A percentile compares a stretch with the other conserved stretches of the same genome.
Evolutionary conservation across 92 coral and sea anemone species (phyloP).

Genomic region (Heteractis magnifica): DNA sequence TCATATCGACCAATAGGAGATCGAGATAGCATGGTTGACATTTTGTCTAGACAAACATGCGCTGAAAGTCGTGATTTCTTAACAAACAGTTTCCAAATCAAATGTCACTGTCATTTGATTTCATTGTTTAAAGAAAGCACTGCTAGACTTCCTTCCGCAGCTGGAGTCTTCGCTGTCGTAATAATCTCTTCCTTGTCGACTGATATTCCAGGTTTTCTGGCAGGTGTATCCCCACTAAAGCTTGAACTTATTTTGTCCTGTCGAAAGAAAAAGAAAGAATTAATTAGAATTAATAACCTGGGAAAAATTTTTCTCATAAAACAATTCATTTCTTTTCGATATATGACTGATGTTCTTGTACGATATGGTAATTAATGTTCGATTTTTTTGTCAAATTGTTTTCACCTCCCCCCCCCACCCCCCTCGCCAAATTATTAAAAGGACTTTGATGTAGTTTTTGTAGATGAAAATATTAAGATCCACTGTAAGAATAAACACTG

Average conservation of each 20-base stretch:
- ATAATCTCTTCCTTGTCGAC: neutral
- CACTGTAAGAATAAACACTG: too few relatives aligned
- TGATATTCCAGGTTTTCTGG: neutral
- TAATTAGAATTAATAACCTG: neutral
- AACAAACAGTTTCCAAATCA: neutral
- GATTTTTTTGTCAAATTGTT: too few relatives aligned
- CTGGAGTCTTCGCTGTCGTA: neutral
- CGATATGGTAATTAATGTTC: too few relatives aligned
- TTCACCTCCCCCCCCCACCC: too few relatives aligned
- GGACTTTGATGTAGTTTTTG: too few relatives aligned
- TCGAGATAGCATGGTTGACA: neutral
- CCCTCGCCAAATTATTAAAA: too few relatives aligned
- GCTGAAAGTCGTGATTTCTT: neutral
- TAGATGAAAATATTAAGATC: too few relatives aligned
- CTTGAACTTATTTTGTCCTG: neutral
- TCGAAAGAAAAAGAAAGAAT: neutral
- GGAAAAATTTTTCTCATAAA: too few relatives aligned
- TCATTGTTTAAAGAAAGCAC: neutral
- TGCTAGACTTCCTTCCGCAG: neutral
- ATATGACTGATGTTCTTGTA: too few relatives aligned
- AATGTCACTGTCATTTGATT: neutral
- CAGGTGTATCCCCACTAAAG: neutral
- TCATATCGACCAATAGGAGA: neutral
- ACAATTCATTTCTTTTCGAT: too few relatives aligned
- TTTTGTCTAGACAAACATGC: neutral